Percentiles rank a stretch among this genome's conserved stretches.
Evolutionary conservation across 2,113 vertebrate genomes (phyloP).

Genomic region (Rhinopomastus cyanomelas): DNA sequence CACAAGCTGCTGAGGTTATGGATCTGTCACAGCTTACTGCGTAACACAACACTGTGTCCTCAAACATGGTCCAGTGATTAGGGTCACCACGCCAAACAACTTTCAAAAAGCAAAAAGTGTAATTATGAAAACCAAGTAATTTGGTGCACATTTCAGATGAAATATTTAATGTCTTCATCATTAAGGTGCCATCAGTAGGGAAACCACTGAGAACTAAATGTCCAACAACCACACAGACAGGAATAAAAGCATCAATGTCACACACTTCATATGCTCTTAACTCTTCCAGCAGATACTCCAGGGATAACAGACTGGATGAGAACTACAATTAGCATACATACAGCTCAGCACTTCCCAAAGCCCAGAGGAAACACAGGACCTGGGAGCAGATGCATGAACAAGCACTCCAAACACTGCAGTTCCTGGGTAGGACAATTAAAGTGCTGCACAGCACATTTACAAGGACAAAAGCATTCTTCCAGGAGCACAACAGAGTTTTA

Average conservation of each 20-base stretch:
- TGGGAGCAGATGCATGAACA: background rate
- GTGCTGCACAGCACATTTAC: no score
- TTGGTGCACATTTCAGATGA: background rate
- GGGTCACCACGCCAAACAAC: background rate
- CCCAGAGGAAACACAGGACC: background rate
- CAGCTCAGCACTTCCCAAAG: background rate
- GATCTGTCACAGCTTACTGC: background rate
- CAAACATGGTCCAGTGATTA: background rate
- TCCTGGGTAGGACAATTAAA: accelerated
- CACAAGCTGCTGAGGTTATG: background rate
- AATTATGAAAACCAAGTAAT: background rate
- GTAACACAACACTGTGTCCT: background rate
- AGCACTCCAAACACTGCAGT: background rate
- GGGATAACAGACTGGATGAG: background rate
- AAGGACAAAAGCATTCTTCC: background rate
- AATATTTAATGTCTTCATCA: background rate
- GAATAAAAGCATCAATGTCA: background rate
- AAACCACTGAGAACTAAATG: background rate
- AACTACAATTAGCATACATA: background rate
- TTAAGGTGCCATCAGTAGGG: background rate
- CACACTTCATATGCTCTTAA: background rate
- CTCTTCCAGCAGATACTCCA: background rate
- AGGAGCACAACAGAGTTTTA: background rate
- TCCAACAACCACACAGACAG: background rate
- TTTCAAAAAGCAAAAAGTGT: background rate